Evolutionary conservation across 2,113 vertebrate genomes (phyloP).

Genomic region (Hippolais icterina): DNA sequence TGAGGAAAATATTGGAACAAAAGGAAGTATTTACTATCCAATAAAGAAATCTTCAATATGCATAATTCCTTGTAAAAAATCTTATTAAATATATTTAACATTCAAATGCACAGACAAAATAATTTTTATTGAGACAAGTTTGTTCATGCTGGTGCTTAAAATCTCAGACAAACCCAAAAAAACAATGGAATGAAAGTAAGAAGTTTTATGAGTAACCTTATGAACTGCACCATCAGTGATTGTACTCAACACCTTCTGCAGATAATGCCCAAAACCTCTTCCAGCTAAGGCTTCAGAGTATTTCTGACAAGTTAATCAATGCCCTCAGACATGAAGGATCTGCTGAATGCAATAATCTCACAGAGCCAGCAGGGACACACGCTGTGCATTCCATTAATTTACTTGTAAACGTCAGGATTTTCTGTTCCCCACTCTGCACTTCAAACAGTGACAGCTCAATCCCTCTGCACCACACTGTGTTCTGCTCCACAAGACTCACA

Average conservation of each 20-base stretch:
- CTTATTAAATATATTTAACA: neutral
- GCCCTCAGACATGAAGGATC: neutral
- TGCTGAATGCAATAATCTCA: neutral
- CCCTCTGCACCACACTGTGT: neutral
- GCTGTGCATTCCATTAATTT: neutral
- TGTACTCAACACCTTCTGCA: neutral
- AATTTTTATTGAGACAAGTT: neutral
- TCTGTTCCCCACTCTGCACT: neutral
- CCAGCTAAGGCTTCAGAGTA: neutral
- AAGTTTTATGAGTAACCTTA: neutral
- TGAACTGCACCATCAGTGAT: neutral
- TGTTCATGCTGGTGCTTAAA: neutral
- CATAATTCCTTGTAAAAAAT: neutral
- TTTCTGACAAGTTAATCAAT: slow-evolving; percentile 5
- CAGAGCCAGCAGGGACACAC: neutral
- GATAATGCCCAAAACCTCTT: neutral
- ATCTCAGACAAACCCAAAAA: neutral
- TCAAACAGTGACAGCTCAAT: neutral
- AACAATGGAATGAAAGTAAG: neutral
- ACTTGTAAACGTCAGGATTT: neutral
- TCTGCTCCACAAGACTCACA: neutral
- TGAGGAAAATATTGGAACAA: neutral
- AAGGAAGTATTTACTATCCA: neutral
- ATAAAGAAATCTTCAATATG: neutral
- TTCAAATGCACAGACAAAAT: neutral